A percentile compares a stretch with the other conserved stretches of the same genome.
These are phyloP conservation scores for Crotalus tigris DNA, from an alignment of 2,113 vertebrate genomes.

Conservation along the genomic window DNA sequence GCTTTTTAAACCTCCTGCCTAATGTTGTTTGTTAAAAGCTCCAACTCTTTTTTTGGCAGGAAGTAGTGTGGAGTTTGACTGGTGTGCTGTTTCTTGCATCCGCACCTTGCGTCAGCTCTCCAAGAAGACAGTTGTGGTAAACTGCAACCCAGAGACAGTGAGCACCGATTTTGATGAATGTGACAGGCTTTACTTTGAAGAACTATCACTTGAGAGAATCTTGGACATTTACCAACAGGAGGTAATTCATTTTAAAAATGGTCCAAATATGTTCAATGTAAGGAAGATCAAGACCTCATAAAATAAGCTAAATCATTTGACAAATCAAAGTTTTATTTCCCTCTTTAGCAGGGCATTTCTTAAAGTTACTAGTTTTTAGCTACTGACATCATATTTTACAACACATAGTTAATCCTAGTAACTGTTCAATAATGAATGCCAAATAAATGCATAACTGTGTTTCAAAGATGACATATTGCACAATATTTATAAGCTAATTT, in stretches of 20 bases:
- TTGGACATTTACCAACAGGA: slow-evolving; percentile 92
- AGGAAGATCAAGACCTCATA: slow-evolving; percentile 6
- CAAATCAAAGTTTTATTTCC: slow-evolving; percentile 32
- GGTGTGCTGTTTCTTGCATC: slow-evolving; percentile 95
- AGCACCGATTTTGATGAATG: slow-evolving; percentile 98
- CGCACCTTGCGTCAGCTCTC: slow-evolving; percentile 85
- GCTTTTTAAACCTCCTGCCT: neutral
- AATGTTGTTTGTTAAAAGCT: slow-evolving; percentile 18
- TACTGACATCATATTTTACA: slow-evolving; percentile 28
- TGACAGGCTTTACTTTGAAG: slow-evolving; percentile 96
- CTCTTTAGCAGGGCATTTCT: neutral
- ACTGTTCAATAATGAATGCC: slow-evolving; percentile 49
- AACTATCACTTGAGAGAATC: slow-evolving; percentile 92
- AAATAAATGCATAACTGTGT: slow-evolving; percentile 57
- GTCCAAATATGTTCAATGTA: neutral
- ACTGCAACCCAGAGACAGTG: slow-evolving; percentile 96
- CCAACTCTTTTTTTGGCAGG: slow-evolving; percentile 68
- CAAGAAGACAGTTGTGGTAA: slow-evolving; percentile 87
- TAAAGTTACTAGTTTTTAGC: slow-evolving; percentile 50
- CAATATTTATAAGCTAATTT: slow-evolving; percentile 62
- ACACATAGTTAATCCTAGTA: slow-evolving; percentile 36
- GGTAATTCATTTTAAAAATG: slow-evolving; percentile 65
- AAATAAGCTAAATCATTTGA: slow-evolving; percentile 26
- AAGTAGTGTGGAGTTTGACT: slow-evolving; percentile 97
- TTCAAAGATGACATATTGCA: slow-evolving; percentile 50